Base-by-base conservation (phyloP, 2,888 invertebrate species). In the Rotaria socialis region DNA sequence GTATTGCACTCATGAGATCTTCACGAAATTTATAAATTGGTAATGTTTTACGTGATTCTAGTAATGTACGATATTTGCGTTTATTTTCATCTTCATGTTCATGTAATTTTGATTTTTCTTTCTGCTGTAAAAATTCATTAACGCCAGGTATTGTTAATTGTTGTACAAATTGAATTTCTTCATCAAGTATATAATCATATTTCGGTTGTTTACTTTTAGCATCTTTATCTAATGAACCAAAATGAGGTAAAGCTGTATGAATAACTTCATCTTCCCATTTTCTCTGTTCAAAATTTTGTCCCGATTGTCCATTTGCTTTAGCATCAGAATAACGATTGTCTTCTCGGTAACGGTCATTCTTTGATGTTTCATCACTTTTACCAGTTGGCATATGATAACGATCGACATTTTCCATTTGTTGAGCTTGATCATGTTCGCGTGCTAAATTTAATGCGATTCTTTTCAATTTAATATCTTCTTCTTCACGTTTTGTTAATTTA, bases 211-310 rank as follows among this genome's bases (percentile, higher is more conserved):
- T 85, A 89, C 88, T 88, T 88, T 89, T 89, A 60, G 89, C 87
- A 88, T 91, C 91, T 27, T 94, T 94, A 93, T 97, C 95, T 91
- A 94, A 95, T 0, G 97, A 96, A 16, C 98, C 98, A 92, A 97
- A 96, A 89, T 94, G 94, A 90, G 96, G 95, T 86, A 95, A 94
- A 4, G 97, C 97, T 8, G 95, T 95, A 85, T 94, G 94, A 92
- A 98, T 94, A 91, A 97, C 96, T 90, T 97, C 97, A 87, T 96
- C 95, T 91, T 99, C 98, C 98, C 98, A 99, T 92, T 96, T 96
- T 89, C 94, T 94, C 91, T 93, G 93, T 88, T 93, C 93, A 52
- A 52, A 52, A 14, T 52, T 52, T 52, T 52, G 52, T 52, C 52
- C 52, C 67, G 92, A 92, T 5, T 92, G 92, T 47, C 91, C 91